Base-by-base conservation (phyloP, 2,797 vertebrate species). In the Acanthopagrus latus region DNA sequence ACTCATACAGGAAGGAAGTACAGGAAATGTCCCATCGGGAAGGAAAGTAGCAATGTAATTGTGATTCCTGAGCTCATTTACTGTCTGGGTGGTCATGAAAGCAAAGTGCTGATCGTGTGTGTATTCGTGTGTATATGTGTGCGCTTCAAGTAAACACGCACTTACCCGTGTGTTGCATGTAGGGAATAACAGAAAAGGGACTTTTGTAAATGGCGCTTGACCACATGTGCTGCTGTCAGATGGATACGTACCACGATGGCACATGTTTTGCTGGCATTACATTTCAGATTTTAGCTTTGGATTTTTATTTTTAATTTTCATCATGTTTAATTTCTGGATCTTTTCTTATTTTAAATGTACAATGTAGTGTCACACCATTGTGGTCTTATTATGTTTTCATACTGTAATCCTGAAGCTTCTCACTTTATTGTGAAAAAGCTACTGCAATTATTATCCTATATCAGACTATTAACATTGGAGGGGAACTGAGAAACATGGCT, bases 1-100 rank as follows among this genome's bases (percentile, higher is more conserved):
- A 85, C 48, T 91, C 89, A 86, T 80, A 86, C 92, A 92, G 90
- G 90, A 93, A 94, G 93, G 92, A 93, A 94, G 74, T 87, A 82
- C 85, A 90, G 93, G 92, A 95, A 95, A 94, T 91, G 88, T 92
- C 86, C 88, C 78, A 90, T 89, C 65, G 58, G 87, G 89, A 90
- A 91, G 92, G 89, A 86, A 88, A 93, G 92, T 83, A 89, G 88
- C 91, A 64, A 82, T 86, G 58, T 82, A 87, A 93, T 90, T 90
- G 87, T 93, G 90, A 90, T 87, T 81, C 70, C 78, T 88, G 76
- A 87, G 83, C 85, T 89, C 89, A 91, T 91, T 93, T 90, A 89
- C 92, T 88, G 88, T 87, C 86, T 93, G 92, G 93, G 91, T 93
- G 93, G 93, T 79, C 84, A 88, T 88, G 73, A 83, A 86, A 84